These are phyloP conservation scores for Yasuhikotakia modesta DNA, from an alignment of 2,797 vertebrate genomes.

Conservation along the genomic window DNA sequence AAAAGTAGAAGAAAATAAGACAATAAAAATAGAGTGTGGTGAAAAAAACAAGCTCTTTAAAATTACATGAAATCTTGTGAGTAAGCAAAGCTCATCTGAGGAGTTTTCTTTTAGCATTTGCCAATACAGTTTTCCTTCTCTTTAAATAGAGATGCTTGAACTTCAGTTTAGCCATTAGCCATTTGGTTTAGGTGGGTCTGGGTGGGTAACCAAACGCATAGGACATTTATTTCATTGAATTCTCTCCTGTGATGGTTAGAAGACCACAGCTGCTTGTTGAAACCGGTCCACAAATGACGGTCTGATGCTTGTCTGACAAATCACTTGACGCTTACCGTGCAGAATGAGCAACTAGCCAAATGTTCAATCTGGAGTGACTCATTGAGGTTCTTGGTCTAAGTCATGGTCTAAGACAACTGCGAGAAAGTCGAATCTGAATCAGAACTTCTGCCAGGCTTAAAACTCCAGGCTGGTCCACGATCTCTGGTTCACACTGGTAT, in stretches of 20 bases:
- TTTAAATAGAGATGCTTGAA: background rate
- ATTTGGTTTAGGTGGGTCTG: background rate
- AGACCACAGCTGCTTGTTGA: background rate
- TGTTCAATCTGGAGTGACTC: slow-evolving; percentile 9
- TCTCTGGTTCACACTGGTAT: background rate
- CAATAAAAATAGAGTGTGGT: background rate
- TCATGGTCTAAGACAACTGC: slow-evolving; percentile 1
- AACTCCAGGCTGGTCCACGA: background rate
- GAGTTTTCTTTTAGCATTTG: background rate
- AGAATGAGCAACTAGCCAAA: background rate
- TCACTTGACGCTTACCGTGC: background rate
- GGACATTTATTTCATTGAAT: too few species aligned
- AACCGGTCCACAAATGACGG: background rate
- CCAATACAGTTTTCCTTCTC: background rate
- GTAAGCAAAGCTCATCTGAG: too few species aligned
- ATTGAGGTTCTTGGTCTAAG: background rate
- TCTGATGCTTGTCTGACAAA: background rate
- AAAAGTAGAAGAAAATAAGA: background rate
- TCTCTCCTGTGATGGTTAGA: too few species aligned
- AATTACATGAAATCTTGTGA: too few species aligned
- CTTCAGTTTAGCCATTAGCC: background rate
- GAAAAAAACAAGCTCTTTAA: too few species aligned
- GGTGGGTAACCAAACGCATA: background rate
- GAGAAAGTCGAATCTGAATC: slow-evolving; percentile 16
- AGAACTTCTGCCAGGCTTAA: background rate